Base-by-base conservation (phyloP, 1,140 invertebrate species). In the Philaenus spumarius region DNA sequence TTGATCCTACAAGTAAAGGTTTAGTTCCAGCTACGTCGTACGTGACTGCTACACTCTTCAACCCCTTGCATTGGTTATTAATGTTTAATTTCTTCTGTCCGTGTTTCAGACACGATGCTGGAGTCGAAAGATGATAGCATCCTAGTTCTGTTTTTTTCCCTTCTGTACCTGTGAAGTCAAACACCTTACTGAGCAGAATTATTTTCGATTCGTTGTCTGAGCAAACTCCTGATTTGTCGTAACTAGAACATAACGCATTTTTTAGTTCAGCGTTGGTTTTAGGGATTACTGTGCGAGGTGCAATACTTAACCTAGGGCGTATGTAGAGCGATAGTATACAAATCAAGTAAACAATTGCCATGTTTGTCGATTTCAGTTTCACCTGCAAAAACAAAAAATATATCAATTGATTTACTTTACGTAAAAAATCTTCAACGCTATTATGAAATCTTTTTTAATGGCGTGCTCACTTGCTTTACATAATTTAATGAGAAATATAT, bases 151-250 rank as follows among this genome's bases (percentile, higher is more conserved):
- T 34, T 34, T 23, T 50, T 2, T 4, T 20, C 2, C 47, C 47
- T 19, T 50, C 47, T n/a, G 47, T 26, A 4, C 22, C 47, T 24
- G 47, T 50, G n/a, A 50, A 50, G 47, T 50, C 14, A 26, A 50
- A 50, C 14, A 50, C 15, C 17, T 50, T 24, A 1, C 15, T 50
- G 12, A 50, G 15, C 2, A 50, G 23, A 11, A 50, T 50, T 19
- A 30, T 24, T 23, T n/a, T 34, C 1, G 23, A 24, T 4, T 50
- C 26, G 17, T 50, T n/a, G 30, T 30, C 26, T 15, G n/a, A 26
- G 9, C 26, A 30, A 9, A 30, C 26, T 23, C 15, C 30, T 6
- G n/a, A 23, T 6, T 50, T 6, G 12, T 50, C 22, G 22, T 20
- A 17, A 2, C 7, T 3, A n/a, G 9, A 14, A n/a, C 47, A 50